Base-by-base conservation (phyloP, 2,797 vertebrate species). In the Anguilla pacifica region DNA sequence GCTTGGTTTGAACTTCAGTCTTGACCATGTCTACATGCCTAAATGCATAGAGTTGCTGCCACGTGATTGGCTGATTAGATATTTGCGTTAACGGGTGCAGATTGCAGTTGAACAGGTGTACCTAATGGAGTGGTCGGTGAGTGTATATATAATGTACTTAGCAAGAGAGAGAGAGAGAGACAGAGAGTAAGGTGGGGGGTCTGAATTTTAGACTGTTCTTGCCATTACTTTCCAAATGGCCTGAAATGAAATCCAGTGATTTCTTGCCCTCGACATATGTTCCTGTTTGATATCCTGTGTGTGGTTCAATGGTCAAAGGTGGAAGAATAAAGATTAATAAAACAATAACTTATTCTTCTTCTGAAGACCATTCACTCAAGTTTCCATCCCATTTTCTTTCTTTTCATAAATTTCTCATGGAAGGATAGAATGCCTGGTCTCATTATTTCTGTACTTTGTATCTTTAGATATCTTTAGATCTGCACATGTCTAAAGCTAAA, bases 261-360 rank as follows among this genome's bases (percentile, higher is more conserved):
- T 84, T 84, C 11, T 61, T 0, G 0, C 7, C 31, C n/a, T 59
- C 15, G 25, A 13, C 57, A 61, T 59, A 84, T 61, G 31, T 39
- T 61, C 35, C 53, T 22, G 3, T 55, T 57, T 84, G 28, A 57
- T 22, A 55, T 84, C n/a, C 53, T 84, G 53, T 61, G 25, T 5
- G 28, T 59, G 5, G 35, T 31, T 25, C 51, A 19, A 43, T 57
- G 43, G 83, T 61, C 55, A 59, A 39, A 61, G 28, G 49, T 61
- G 57, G 13, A 57, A 19, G 35, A 84, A 53, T 53, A 31, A 43
- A 55, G 55, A 17, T 84, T 55, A 84, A 59, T 39, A 61, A 61
- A 31, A 11, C 83, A 61, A 84, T 84, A 61, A 84, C 83, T 59
- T 55, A 25, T 53, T n/a, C 28, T 57, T 55, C 31, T 59, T 84